phyloP scores from a whole-genome alignment of 2,888 invertebrate species.

The Acanthosepion lycidas region DNA sequence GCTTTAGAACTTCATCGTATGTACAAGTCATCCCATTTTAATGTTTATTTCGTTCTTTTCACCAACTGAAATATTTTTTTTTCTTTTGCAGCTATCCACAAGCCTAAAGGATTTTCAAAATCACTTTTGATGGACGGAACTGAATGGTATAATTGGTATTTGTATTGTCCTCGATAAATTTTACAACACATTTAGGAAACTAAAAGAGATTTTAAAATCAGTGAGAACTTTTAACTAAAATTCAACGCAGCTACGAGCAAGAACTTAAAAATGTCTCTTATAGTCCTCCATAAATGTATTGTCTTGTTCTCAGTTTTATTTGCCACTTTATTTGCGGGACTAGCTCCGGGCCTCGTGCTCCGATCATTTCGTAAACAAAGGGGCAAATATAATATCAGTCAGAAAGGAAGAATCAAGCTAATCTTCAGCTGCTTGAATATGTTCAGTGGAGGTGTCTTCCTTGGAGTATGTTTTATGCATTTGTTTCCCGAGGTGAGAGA shows the following conservation, averaged over 20 bases:
- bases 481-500: neutral
- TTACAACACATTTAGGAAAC: neutral
- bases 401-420: neutral
- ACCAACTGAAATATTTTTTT: neutral
- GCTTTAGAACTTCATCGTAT: too few relatives aligned
- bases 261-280: neutral
- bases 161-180: neutral
- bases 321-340: neutral
- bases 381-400: neutral
- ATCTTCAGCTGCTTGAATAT: conserved; percentile 23
- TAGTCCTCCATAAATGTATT: neutral
- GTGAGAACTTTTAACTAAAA: neutral
- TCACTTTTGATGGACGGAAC: neutral
- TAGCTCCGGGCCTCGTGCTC: neutral
- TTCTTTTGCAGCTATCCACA: neutral
- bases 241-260: neutral
- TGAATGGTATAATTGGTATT: neutral
- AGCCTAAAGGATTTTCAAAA: neutral
- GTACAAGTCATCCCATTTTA: too few relatives aligned
- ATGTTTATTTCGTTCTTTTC: too few relatives aligned
- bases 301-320: neutral
- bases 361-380: neutral
- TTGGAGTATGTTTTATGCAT: conserved; percentile 42
- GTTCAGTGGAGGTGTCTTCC: conserved; percentile 45
- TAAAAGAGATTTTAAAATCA: too few relatives aligned